A percentile compares a stretch with the other conserved stretches of the same genome.
Evolutionary conservation across 2,797 vertebrate genomes (phyloP).

Genomic region (Malurus leucopterus): DNA sequence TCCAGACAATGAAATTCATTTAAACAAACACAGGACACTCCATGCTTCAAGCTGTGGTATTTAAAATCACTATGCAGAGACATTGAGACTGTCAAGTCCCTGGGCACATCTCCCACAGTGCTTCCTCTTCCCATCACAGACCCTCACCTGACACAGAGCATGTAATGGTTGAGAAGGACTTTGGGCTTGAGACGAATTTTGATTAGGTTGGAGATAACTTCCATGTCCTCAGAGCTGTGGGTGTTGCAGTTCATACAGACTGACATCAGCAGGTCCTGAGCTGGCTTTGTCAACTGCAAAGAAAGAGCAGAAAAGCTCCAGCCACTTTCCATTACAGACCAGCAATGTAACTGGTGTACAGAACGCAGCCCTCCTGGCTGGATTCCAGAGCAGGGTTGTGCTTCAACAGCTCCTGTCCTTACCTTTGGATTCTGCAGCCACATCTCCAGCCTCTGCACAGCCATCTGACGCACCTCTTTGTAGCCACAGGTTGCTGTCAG

Average conservation of each 20-base stretch:
- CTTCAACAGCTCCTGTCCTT: not conserved
- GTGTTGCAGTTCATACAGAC: constrained; percentile 94
- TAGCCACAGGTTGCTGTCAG: constrained; percentile 93
- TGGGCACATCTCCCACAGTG: not conserved
- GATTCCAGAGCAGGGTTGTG: not conserved
- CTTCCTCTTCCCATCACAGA: not conserved
- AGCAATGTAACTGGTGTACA: rapidly evolving
- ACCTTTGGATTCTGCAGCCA: constrained; percentile 99
- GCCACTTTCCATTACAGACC: not conserved
- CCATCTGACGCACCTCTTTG: constrained; percentile 92
- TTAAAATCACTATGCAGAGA: not conserved
- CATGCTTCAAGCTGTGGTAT: not conserved
- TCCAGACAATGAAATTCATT: not conserved
- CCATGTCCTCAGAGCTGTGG: constrained; percentile 92
- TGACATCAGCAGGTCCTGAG: constrained; percentile 96
- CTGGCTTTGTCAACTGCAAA: constrained; percentile 88
- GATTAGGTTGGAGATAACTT: constrained; percentile 94
- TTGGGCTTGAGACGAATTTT: constrained; percentile 98
- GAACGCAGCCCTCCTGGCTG: not conserved
- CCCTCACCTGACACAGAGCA: constrained; percentile 88
- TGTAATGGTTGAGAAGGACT: constrained; percentile 96
- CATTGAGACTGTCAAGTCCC: not conserved
- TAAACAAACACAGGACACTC: not conserved
- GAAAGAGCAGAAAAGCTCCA: not conserved
- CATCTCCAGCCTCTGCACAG: constrained; percentile 95